Evolutionary conservation across 2,797 vertebrate species (phyloP).

Genomic region (Hyperoplus lanceolatus): DNA sequence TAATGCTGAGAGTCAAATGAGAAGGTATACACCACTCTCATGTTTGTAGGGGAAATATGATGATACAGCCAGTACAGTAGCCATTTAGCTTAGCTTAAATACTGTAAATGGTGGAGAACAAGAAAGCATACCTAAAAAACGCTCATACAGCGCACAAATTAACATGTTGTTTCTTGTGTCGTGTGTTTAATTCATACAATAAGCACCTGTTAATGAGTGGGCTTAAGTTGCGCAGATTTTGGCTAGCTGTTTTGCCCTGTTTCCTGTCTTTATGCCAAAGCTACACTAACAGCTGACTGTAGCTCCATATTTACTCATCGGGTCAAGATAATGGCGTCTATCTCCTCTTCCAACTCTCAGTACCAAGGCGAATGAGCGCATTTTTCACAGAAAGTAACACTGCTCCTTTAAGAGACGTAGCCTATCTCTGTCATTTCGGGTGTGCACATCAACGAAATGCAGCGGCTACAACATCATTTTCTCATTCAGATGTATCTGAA

Average conservation of each 20-base stretch:
- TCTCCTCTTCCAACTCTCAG: background rate
- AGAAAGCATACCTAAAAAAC: background rate
- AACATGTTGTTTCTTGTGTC: background rate
- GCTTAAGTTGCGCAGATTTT: background rate
- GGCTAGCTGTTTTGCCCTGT: background rate
- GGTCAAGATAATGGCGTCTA: background rate
- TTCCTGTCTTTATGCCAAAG: background rate
- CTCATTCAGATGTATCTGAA: slow-evolving; percentile 51
- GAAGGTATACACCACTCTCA: background rate
- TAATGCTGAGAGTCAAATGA: background rate
- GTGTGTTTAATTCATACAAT: slow-evolving; percentile 11
- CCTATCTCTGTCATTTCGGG: background rate
- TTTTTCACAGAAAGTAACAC: background rate
- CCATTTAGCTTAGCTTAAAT: background rate
- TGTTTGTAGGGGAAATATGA: background rate
- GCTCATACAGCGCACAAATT: background rate
- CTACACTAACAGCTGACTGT: background rate
- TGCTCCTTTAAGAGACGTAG: background rate
- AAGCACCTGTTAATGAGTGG: background rate
- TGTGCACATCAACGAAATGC: slow-evolving; percentile 6
- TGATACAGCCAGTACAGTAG: background rate
- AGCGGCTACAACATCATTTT: background rate
- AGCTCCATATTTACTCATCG: background rate
- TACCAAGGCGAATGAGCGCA: background rate
- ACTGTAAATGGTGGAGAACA: background rate